These are phyloP conservation scores for Epizoanthus ramosus DNA, from an alignment of 92 coral and sea anemone species.

Conservation along the genomic window DNA sequence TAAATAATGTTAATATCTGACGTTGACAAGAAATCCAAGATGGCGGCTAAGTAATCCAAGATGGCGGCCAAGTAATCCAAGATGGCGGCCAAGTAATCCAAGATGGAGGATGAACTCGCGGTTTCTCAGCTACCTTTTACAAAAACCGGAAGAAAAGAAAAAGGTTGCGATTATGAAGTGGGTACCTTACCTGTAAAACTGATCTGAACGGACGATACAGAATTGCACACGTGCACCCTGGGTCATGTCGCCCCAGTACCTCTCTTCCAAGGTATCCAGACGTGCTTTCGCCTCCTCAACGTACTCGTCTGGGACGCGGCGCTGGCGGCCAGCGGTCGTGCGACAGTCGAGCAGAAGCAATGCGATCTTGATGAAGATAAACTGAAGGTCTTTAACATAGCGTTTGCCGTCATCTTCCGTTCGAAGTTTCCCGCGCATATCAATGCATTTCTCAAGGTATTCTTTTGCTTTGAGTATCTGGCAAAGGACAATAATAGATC, in stretches of 20 bases:
- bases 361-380: slow-evolving; percentile 69
- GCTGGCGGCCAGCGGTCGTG: slow-evolving; percentile 70
- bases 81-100: too few relatives aligned
- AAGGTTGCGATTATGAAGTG: too few relatives aligned
- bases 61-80: too few relatives aligned
- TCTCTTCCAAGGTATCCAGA: slow-evolving; percentile 47
- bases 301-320: slow-evolving; percentile 44
- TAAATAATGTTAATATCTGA: too few relatives aligned
- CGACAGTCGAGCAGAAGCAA: slow-evolving; percentile 77
- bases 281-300: slow-evolving; percentile 60
- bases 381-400: slow-evolving; percentile 77
- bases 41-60: too few relatives aligned
- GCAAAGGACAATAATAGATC: neutral
- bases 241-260: slow-evolving; percentile 56
- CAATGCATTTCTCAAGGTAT: slow-evolving; percentile 62
- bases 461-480: slow-evolving; percentile 37
- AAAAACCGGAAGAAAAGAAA: too few relatives aligned
- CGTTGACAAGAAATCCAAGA: too few relatives aligned
- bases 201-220: slow-evolving; percentile 60
- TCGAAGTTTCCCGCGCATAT: slow-evolving; percentile 47
- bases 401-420: slow-evolving; percentile 21
- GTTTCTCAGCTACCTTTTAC: too few relatives aligned
- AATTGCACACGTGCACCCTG: slow-evolving; percentile 58
- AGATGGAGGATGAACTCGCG: too few relatives aligned
- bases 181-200: slow-evolving; percentile 48